Conservation (phyloP, 2,888 invertebrate genomes). For the Rhamnusium bicolor region DNA sequence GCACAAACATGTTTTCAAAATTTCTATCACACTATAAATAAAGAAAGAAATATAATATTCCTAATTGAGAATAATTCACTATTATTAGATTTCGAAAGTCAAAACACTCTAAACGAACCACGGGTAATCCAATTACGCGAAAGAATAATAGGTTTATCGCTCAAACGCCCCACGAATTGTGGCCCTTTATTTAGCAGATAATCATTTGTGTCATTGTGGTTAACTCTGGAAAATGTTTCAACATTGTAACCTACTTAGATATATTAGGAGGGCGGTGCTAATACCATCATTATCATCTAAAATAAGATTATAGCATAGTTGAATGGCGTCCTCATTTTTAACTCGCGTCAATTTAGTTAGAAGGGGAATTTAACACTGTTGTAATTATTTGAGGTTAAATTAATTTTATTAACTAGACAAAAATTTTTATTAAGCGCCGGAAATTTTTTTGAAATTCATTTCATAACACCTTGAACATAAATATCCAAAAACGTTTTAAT, state of each 20-base stretch:
- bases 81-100: constrained; percentile 41
- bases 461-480: too few relatives aligned
- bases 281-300: constrained; percentile 53
- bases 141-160: constrained; percentile 43
- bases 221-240: constrained; percentile 51
- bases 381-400: too few relatives aligned
- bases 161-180: constrained; percentile 35
- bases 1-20: not conserved
- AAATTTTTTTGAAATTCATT: too few relatives aligned
- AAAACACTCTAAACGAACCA: constrained; percentile 41
- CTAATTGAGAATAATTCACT: constrained; percentile 40
- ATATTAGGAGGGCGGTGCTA: constrained; percentile 51
- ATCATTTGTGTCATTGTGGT: constrained; percentile 52
- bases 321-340: not conserved
- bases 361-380: not conserved
- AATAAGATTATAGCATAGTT: constrained; percentile 37
- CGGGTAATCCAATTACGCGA: constrained; percentile 43
- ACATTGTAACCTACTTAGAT: constrained; percentile 53
- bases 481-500: too few relatives aligned
- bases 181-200: constrained; percentile 44
- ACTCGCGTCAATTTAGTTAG: constrained; percentile 7
- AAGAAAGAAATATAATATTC: constrained; percentile 34
- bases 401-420: too few relatives aligned
- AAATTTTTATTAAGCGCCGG: too few relatives aligned
- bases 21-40: not conserved